Percentiles rank a stretch among this genome's conserved stretches.
Evolutionary conservation across 2,888 invertebrate species (phyloP).

Genomic region (Cerceris ruficornis): DNA sequence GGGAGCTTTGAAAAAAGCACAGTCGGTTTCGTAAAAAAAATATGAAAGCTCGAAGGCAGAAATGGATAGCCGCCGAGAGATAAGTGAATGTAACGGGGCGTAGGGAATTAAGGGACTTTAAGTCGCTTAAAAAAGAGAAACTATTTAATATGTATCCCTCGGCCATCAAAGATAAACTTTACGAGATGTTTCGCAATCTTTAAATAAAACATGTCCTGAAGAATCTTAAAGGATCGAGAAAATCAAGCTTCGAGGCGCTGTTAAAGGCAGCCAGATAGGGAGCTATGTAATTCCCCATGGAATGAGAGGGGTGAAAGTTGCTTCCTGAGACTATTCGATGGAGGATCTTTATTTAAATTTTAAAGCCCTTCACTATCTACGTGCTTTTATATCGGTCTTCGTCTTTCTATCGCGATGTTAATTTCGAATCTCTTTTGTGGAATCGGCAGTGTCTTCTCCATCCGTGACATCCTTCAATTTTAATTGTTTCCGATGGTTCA

Average conservation of each 20-base stretch:
- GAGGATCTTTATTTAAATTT: slow-evolving; percentile 66
- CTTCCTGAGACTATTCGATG: slow-evolving; percentile 50
- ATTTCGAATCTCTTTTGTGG: slow-evolving; percentile 24
- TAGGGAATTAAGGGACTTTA: slow-evolving; percentile 18
- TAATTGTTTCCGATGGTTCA: no score
- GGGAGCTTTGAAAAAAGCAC: no score
- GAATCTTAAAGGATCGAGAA: slow-evolving; percentile 51
- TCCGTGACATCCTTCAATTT: background rate
- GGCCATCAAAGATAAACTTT: slow-evolving; percentile 42
- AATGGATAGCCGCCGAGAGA: background rate
- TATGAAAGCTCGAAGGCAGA: background rate
- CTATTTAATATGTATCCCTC: slow-evolving; percentile 14
- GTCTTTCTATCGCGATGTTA: background rate
- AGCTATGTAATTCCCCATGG: slow-evolving; percentile 54
- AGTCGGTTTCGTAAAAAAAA: no score
- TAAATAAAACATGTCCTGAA: slow-evolving; percentile 52
- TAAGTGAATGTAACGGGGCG: background rate
- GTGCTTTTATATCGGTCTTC: slow-evolving; percentile 49
- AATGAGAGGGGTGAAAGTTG: slow-evolving; percentile 58
- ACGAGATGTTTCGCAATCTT: slow-evolving; percentile 22
- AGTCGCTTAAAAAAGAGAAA: slow-evolving; percentile 29
- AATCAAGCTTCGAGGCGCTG: slow-evolving; percentile 47
- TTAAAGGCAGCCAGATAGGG: slow-evolving; percentile 43
- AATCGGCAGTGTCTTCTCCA: slow-evolving; percentile 4
- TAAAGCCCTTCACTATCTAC: slow-evolving; percentile 64